Evolutionary conservation across 1,140 invertebrate species (phyloP), one percentile per base, ranked within the genome.

Genomic region (Aphaenogaster floridana): DNA sequence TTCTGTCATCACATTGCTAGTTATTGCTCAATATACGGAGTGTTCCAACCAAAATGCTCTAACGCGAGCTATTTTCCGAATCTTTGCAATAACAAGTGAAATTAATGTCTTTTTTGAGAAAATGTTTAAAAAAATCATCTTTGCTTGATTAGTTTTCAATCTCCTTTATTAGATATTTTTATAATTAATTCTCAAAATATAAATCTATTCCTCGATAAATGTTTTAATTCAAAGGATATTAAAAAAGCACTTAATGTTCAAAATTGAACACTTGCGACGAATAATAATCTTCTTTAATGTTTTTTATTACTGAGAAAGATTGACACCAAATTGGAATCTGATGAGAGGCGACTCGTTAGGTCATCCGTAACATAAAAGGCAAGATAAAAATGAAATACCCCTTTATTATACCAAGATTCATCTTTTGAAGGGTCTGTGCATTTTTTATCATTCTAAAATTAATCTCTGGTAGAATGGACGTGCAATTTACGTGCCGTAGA

Each of bases 381-480:
- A 74, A 57, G 36, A 76, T 45, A 1, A 76, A 69, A 50, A 28
- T 69, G 39, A 63, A 78, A 39, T 78, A 45, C 13, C 50, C 42
- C 72, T 76, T 76, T 21, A 28, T 59, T 76, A 34, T 17, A 39
- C n/a, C 15, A 57, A 63, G n/a, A 45, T 63, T 63, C 36, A 28
- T 45, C 54, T 78, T 39, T 63, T 45, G 21, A 61, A 28, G 34
- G 3, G 17, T 34, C 11, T 21, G 11, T 45, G 39, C 36, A 34
- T 63, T 61, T 63, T 63, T 78, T 57, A 63, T 78, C 21, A 61
- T 28, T 61, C 3, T n/a, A 3, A 45, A 77, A 61, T 77, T 61
- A 45, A 77, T 61, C 28, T 77, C 54, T 61, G 4, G 21, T 45
- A 77, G 39, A 61, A 69, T 15, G 34, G 28, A 28, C n/a, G 21